These are phyloP conservation scores for Loripinus fragilis DNA, from an alignment of 2,888 invertebrate genomes.

Conservation along the genomic window DNA sequence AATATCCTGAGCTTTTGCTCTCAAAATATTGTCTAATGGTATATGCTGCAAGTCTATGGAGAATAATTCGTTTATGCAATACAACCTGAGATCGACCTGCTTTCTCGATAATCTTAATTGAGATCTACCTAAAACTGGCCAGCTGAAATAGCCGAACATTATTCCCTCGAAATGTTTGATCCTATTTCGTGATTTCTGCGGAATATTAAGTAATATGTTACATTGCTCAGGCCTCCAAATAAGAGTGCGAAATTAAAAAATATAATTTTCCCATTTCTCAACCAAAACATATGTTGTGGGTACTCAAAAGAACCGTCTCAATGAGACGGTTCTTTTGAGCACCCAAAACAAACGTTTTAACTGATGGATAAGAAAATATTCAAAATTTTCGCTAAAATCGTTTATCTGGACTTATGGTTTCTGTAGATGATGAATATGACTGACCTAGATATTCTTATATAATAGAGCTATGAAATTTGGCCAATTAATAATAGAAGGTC, in stretches of 20 bases:
- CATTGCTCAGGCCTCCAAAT: not conserved
- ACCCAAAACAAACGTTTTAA: too few relatives aligned
- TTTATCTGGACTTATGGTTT: not conserved
- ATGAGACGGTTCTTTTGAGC: too few relatives aligned
- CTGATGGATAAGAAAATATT: too few relatives aligned
- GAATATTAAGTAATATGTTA: not conserved
- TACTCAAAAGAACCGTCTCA: too few relatives aligned
- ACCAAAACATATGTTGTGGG: too few relatives aligned
- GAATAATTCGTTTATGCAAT: slow-evolving; percentile 26
- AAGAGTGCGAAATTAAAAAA: too few relatives aligned
- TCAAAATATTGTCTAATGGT: too few relatives aligned
- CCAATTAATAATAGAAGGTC: slow-evolving; percentile 17
- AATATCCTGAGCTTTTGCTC: too few relatives aligned
- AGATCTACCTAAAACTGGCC: slow-evolving; percentile 9
- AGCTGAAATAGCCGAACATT: slow-evolving; percentile 8
- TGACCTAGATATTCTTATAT: slow-evolving; percentile 14
- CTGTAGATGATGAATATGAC: not conserved
- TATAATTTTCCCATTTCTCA: too few relatives aligned
- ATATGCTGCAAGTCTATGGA: slow-evolving; percentile 8
- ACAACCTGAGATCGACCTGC: slow-evolving; percentile 44
- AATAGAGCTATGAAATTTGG: slow-evolving; percentile 9
- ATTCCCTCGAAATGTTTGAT: not conserved
- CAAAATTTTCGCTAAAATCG: too few relatives aligned
- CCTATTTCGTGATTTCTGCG: not conserved
- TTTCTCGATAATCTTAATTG: slow-evolving; percentile 28